Base-by-base conservation (phyloP, 2,797 vertebrate genomes). In the Sebastes dallii region DNA sequence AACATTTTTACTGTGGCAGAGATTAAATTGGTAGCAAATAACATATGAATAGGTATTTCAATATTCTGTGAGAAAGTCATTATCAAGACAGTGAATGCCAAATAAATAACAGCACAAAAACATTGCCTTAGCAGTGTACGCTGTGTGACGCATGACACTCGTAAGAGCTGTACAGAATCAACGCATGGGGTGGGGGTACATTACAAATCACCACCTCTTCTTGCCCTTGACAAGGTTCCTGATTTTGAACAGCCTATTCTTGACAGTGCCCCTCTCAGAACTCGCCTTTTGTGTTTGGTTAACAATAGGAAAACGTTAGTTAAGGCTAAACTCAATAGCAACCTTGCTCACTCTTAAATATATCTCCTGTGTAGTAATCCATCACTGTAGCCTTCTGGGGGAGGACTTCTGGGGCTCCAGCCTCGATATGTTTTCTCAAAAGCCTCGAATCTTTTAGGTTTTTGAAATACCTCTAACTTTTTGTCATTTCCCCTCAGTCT, bases 221-320 rank as follows among this genome's bases (percentile, higher is more conserved):
- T 82, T 89, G 91, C 70, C 92, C 93, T 94, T 94, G 94, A 90
- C 79, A 75, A 74, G 69, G 87, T 92, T 92, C 81, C 85, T 80
- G 80, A 79, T 86, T 88, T 89, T 80, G 82, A 85, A 86, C 85
- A 72, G 32, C 42, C 77, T 84, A 84, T 93, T 93, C 84, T 88
- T 83, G 65, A 88, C 74, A 46, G 61, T 34, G 71, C 68, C 83
- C 78, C 77, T 90, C 88, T 85, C 72, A 84, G 71, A 91, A 88
- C 71, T 87, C 81, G 80, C 78, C 91, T 93, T 94, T 94, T 93
- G 93, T 94, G 89, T 90, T 88, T 14, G 6, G 67, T 16, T 58
- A 90, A 95, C 93, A 95, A 95, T 93, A 80, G 88, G 66, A 84
- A 69, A 82, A 84, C 9, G 60, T 90, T 75, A 85, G 87, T 86